A percentile compares a stretch with the other conserved stretches of the same genome.
Evolutionary conservation across 2,113 vertebrate genomes (phyloP).

Genomic region (Monarcha castaneiventris): DNA sequence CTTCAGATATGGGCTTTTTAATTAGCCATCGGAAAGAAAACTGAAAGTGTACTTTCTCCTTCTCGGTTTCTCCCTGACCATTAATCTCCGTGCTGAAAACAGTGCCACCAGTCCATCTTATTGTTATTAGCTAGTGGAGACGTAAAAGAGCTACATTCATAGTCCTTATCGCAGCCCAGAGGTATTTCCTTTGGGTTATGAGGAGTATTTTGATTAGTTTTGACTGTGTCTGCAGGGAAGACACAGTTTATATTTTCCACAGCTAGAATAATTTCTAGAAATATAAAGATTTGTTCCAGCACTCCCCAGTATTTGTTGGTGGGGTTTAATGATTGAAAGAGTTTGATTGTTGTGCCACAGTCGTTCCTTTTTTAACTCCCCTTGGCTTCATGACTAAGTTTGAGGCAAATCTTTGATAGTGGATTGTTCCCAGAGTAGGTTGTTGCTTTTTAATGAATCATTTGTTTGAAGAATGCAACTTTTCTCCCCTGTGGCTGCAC

Average conservation of each 20-base stretch:
- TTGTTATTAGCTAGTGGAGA: constrained; percentile 28
- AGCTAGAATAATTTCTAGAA: constrained; percentile 8
- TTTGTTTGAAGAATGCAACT: background rate
- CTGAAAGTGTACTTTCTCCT: constrained; percentile 55
- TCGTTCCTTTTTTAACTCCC: background rate
- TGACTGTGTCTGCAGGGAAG: constrained; percentile 29
- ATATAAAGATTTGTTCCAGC: background rate
- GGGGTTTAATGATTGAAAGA: background rate
- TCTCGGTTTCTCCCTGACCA: background rate
- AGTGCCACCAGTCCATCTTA: constrained; percentile 14
- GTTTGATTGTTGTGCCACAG: background rate
- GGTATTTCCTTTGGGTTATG: constrained; percentile 45
- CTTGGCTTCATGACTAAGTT: background rate
- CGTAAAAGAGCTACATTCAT: background rate
- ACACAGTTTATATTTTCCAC: constrained; percentile 41
- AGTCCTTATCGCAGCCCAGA: constrained; percentile 47
- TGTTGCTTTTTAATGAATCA: background rate
- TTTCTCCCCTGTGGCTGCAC: background rate
- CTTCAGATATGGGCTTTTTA: constrained; percentile 46
- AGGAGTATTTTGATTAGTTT: constrained; percentile 57
- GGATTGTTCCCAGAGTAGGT: background rate
- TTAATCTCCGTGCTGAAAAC: background rate
- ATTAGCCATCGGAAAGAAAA: constrained; percentile 67
- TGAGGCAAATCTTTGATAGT: background rate
- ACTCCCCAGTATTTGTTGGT: background rate